phyloP scores from a whole-genome alignment of 2,888 invertebrate species.

The Eudasyphora cyanicolor region DNA sequence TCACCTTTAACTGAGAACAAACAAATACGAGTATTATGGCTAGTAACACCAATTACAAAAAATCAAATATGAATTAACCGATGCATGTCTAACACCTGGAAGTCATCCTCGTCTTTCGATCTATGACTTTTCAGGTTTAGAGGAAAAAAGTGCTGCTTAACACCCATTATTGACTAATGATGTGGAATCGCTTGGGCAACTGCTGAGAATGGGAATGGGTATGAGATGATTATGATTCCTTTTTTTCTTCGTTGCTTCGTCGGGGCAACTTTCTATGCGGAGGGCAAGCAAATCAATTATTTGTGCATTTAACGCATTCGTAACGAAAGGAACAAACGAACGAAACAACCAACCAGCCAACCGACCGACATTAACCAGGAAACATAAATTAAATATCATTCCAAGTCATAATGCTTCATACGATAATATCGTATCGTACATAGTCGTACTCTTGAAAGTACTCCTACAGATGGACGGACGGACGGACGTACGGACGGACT shows the following conservation, averaged over 20 bases:
- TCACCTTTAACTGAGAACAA: too few species aligned
- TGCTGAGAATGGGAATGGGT: not conserved
- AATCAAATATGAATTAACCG: not conserved
- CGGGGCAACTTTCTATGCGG: not conserved
- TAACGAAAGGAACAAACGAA: not conserved
- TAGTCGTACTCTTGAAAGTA: not conserved
- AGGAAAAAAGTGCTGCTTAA: not conserved
- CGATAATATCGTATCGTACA: too few species aligned
- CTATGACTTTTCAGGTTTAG: not conserved
- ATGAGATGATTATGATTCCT: not conserved
- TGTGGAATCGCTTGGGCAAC: too few species aligned
- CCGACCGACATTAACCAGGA: slow-evolving; percentile 47
- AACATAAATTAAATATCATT: slow-evolving; percentile 63
- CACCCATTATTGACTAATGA: slow-evolving; percentile 27
- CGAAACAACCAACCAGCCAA: too few species aligned
- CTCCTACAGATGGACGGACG: not conserved
- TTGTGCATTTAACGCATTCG: slow-evolving; percentile 42
- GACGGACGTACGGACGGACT: slow-evolving; percentile 36
- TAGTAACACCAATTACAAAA: too few species aligned
- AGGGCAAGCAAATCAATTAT: slow-evolving; percentile 40
- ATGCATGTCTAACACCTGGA: slow-evolving; percentile 14
- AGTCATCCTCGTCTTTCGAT: too few species aligned
- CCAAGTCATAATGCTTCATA: not conserved
- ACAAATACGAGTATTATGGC: too few species aligned
- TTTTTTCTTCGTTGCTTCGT: not conserved